Evolutionary conservation across 2,888 invertebrate genomes (phyloP).

Genomic region (Cataglyphis livida): DNA sequence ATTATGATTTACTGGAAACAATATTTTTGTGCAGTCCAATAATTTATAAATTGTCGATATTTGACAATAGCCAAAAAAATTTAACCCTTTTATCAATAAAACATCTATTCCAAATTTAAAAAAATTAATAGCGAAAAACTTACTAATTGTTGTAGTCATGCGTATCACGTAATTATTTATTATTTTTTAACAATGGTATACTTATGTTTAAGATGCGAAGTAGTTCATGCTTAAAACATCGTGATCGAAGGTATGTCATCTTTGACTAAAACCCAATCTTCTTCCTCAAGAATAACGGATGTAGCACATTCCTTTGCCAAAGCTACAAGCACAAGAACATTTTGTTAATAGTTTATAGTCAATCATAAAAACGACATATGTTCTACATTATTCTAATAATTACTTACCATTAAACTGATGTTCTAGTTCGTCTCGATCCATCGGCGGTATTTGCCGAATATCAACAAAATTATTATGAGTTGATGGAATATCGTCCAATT

Average conservation of each 20-base stretch:
- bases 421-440: slow-evolving; percentile 74
- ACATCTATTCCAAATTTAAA: background rate
- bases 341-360: slow-evolving; percentile 8
- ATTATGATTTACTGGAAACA: background rate
- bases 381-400: background rate
- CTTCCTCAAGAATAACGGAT: slow-evolving; percentile 76
- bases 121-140: background rate
- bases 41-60: background rate
- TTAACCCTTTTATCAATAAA: background rate
- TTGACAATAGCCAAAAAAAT: background rate
- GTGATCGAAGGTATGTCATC: slow-evolving; percentile 58
- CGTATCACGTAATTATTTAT: slow-evolving; percentile 6
- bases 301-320: slow-evolving; percentile 80
- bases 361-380: background rate
- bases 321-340: slow-evolving; percentile 74
- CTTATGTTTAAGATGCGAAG: background rate
- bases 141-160: slow-evolving; percentile 9
- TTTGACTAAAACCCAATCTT: slow-evolving; percentile 82
- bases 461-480: slow-evolving; percentile 59
- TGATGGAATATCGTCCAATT: slow-evolving; percentile 61
- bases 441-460: slow-evolving; percentile 62
- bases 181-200: slow-evolving; percentile 22
- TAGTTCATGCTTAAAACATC: slow-evolving; percentile 22
- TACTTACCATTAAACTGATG: slow-evolving; percentile 79
- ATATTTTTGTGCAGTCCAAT: background rate